A percentile compares a stretch with the other conserved stretches of the same genome.
phyloP scores from a whole-genome alignment of 1,140 invertebrate genomes.

The Drosophila rufa region DNA sequence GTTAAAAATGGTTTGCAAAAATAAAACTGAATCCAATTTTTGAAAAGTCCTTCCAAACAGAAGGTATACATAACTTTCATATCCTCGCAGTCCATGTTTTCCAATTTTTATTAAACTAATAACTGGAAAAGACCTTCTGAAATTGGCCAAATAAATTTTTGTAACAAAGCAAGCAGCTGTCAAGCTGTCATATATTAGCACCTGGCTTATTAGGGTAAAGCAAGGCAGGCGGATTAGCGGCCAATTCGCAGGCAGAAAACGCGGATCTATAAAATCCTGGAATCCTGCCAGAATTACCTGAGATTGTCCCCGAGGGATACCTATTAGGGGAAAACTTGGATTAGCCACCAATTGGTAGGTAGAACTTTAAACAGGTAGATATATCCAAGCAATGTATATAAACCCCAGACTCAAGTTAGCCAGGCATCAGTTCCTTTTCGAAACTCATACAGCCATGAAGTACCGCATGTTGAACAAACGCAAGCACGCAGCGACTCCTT shows the following conservation, averaged over 20 bases:
- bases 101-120: too few species aligned
- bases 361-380: conserved; percentile 18
- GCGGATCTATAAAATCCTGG: conserved; percentile 39
- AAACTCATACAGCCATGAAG: conserved; percentile 25
- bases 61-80: too few species aligned
- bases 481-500: conserved; percentile 21
- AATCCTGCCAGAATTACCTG: conserved; percentile 11
- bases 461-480: conserved; percentile 44
- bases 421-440: conserved; percentile 31
- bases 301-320: neutral
- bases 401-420: neutral
- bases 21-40: too few species aligned
- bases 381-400: conserved; percentile 20
- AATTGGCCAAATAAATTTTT: neutral
- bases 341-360: conserved; percentile 35
- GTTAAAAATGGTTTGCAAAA: too few species aligned
- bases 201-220: conserved; percentile 35
- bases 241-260: conserved; percentile 57
- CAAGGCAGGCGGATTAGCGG: conserved; percentile 30
- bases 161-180: conserved; percentile 22
- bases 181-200: conserved; percentile 21
- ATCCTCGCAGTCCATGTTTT: too few species aligned
- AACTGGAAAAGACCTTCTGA: neutral
- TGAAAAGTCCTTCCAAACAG: too few species aligned
- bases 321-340: conserved; percentile 19